Evolutionary conservation across 2,113 vertebrate genomes (phyloP).

Genomic region (Microtus oregoni): DNA sequence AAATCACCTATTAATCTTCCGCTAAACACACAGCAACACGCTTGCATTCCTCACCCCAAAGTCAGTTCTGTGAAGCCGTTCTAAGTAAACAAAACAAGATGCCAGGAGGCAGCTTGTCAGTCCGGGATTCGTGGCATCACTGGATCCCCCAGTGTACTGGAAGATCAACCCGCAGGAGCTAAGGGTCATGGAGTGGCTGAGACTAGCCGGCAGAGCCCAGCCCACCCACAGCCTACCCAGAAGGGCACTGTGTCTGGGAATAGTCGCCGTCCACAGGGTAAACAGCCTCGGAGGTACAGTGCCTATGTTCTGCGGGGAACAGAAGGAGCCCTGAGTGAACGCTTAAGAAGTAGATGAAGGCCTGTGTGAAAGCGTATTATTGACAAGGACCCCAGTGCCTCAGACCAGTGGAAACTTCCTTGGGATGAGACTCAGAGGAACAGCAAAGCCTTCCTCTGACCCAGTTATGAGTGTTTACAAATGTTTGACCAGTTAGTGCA

Average conservation of each 20-base stretch:
- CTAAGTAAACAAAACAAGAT: constrained; percentile 49
- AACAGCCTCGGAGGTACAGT: not conserved
- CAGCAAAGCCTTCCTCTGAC: not conserved
- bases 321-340: no score
- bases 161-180: constrained; percentile 66
- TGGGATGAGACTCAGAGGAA: no score
- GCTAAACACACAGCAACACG: constrained; percentile 71
- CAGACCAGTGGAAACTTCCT: not conserved
- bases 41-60: constrained; percentile 75
- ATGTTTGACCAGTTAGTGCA: not conserved
- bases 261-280: not conserved
- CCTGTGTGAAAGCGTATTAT: not conserved
- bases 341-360: not conserved
- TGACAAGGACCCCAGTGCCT: not conserved
- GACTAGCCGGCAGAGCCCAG: not conserved
- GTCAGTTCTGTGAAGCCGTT: constrained; percentile 59
- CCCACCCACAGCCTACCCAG: not conserved
- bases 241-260: not conserved
- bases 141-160: constrained; percentile 70
- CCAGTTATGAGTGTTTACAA: not conserved
- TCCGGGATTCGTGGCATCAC: constrained; percentile 58
- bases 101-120: constrained; percentile 54
- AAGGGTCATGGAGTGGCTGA: not conserved
- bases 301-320: no score
- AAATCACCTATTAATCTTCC: constrained; percentile 81